Base-by-base conservation (phyloP, 1,140 invertebrate genomes). In the Hypsibius dujardini region DNA sequence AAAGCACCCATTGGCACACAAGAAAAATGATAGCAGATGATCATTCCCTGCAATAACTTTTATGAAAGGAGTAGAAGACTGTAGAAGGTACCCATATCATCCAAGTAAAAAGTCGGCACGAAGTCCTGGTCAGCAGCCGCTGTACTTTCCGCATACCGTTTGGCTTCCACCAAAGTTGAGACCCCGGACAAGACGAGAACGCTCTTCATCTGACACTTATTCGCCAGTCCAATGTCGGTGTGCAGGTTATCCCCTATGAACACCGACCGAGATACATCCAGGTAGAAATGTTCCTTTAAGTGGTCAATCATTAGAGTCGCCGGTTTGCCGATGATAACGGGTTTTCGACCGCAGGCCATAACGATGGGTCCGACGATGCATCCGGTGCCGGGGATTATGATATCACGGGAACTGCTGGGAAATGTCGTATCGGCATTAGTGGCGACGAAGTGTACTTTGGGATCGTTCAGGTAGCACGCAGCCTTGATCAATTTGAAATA, bases 371-470 rank as follows among this genome's bases (percentile, higher is more conserved):
- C 80, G 0, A 98, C 89, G 56, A 96, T 85, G 62, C 87, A 85
- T 1, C 93, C 93, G 47, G 91, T 90, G 72, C 90, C 50, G 50
- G 50, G 50, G 1, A 56, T n/a, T 56, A n/a, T 56, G 50, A 78
- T 50, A 47, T 72, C 73, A 40, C 74, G 74, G 69, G 72, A 72
- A 12, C 69, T 71, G 3, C 74, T 71, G 71, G 89, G 85, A 80
- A 88, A 88, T 71, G 85, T 79, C 79, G 90, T 88, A 82, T 98
- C 95, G 14, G 89, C 92, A 77, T 97, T 98, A 1, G 92, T 95
- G 0, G 86, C 92, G 73, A 98, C 82, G 77, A 96, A 98, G 69
- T 90, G 75, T 75, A 87, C 87, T 45, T 87, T 82, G 1, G 85
- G 84, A 77, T 89, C 82, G 12, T 84, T 84, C 14, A 94, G 80